Conservation (phyloP, 2,113 vertebrate species). For the Aphelocoma coerulescens region DNA sequence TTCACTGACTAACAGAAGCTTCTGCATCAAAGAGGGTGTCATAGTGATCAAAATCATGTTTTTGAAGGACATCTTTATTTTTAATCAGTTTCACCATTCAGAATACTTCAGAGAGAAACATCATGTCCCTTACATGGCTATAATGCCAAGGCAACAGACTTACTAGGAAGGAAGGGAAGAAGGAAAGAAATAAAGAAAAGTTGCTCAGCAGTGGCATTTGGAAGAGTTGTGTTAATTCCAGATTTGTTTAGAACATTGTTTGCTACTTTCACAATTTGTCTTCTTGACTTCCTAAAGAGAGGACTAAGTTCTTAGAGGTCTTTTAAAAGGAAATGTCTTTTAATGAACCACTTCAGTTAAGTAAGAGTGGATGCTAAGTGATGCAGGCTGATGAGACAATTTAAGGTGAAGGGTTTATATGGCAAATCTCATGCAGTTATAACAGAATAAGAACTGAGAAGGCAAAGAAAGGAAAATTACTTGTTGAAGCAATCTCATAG, state of each 20-base stretch:
- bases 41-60: background rate
- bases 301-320: background rate
- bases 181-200: background rate
- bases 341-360: constrained; percentile 2
- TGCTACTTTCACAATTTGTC: background rate
- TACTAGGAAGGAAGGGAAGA: background rate
- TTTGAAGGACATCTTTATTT: background rate
- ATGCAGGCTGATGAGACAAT: background rate
- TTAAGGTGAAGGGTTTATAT: background rate
- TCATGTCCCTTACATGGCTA: background rate
- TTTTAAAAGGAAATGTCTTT: background rate
- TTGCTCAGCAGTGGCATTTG: background rate
- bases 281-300: background rate
- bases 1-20: background rate
- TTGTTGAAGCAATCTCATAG: background rate
- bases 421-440: background rate
- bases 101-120: background rate
- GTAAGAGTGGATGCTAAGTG: background rate
- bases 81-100: background rate
- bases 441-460: background rate
- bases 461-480: background rate
- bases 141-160: background rate
- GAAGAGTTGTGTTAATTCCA: background rate
- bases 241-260: background rate
- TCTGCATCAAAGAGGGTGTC: background rate